Base-by-base conservation (phyloP, 2,797 vertebrate species). In the Chelidonichthys spinosus region DNA sequence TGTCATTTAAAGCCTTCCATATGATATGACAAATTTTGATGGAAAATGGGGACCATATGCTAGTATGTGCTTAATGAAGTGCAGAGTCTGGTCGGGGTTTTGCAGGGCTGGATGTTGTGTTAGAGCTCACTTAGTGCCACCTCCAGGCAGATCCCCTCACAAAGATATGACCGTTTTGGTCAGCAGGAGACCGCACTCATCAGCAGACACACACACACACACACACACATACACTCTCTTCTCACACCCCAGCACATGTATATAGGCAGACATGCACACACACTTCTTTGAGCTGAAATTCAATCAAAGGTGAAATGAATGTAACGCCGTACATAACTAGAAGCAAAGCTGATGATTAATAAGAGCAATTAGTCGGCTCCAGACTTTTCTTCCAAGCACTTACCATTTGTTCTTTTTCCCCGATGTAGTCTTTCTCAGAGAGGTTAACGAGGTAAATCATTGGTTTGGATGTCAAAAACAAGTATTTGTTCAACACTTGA, bases 381-480 rank as follows among this genome's bases (percentile, higher is more conserved):
- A 32, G 15, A 64, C 67, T 36, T 78, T 61, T 62, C 70, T 66
- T 80, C 35, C 0, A 46, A 69, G 68, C 78, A 96, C 97, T 97
- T 81, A 98, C 97, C 97, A 99, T 93, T 98, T 99, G 93, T 99
- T 99, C 95, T 99, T 98, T 93, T 94, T 98, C 89, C 25, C 96
- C 96, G 85, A 98, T 95, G 94, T 97, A 99, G 94, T 98, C 97
- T 94, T 97, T 98, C 93, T 98, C 97, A 3, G 97, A 97, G 83
- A 98, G 97, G 94, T 99, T 99, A 92, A 99, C 93, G 91, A 99
- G 95, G 92, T 99, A 99, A 89, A 97, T 97, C 98, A 98, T 98
- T 9, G 97, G 97, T 94, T 99, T 99, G 88, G 97, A 99, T 69
- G 97, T 99, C 92, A 98, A 94, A 94, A 99, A 96, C 93, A 99